phyloP scores from a whole-genome alignment of 1,140 invertebrate genomes.

The honey bee (Apis mellifera) region Amel_HAv3.1 CM009941.2:15378501-15379000 shows the following conservation, averaged over 20 bases:
- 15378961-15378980: neutral
- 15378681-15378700: neutral
- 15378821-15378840: slow-evolving; percentile 72
- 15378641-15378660: slow-evolving; percentile 71
- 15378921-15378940: slow-evolving; percentile 76
- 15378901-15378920: slow-evolving; percentile 80
- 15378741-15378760: neutral
- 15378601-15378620: slow-evolving; percentile 51
- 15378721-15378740: neutral
- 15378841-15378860: slow-evolving; percentile 82
- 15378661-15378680: slow-evolving; percentile 53
- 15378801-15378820: slow-evolving; percentile 30
- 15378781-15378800: slow-evolving; percentile 17
- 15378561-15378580: neutral
- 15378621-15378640: slow-evolving; percentile 64
- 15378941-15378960: neutral
- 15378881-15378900: slow-evolving; percentile 83
- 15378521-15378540: neutral
- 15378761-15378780: too few species aligned
- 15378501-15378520: neutral
- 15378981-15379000: slow-evolving; percentile 11
- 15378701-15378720: neutral
- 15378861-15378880: slow-evolving; percentile 81
- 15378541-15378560: neutral
- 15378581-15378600: slow-evolving; percentile 16